phyloP scores from a whole-genome alignment of 2,797 vertebrate genomes.

The Pangasius djambal region DNA sequence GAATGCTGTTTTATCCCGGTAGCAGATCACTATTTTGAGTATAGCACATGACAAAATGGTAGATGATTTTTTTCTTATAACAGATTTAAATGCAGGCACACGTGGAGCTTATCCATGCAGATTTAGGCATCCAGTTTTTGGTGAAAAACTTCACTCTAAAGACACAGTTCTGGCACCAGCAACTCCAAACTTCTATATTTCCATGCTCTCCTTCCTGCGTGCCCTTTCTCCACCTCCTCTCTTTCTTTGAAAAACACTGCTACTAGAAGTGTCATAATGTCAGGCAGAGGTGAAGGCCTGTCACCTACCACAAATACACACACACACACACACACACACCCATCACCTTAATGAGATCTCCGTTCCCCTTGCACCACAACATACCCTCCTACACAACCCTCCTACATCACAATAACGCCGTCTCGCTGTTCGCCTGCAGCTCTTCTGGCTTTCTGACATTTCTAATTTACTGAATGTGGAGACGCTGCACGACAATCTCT shows the following conservation, averaged over 20 bases:
- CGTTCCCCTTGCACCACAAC: slow-evolving; percentile 35
- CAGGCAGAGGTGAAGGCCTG: slow-evolving; percentile 56
- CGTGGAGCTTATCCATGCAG: background rate
- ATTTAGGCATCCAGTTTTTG: background rate
- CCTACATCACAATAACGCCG: slow-evolving; percentile 61
- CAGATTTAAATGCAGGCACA: background rate
- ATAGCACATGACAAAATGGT: background rate
- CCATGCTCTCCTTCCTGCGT: slow-evolving; percentile 3
- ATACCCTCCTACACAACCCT: slow-evolving; percentile 38
- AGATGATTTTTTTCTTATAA: background rate
- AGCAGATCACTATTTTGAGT: background rate
- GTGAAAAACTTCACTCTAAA: slow-evolving; percentile 3
- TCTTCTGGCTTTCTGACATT: slow-evolving; percentile 66
- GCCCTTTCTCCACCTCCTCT: slow-evolving; percentile 24
- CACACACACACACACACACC: slow-evolving; percentile 35
- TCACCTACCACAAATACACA: slow-evolving; percentile 50
- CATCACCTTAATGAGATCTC: slow-evolving; percentile 59
- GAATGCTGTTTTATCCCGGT: background rate
- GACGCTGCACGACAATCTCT: slow-evolving; percentile 53
- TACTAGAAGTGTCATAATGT: slow-evolving; percentile 55
- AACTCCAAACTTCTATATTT: slow-evolving; percentile 1
- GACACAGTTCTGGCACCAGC: background rate
- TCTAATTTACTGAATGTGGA: slow-evolving; percentile 64
- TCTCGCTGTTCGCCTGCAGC: slow-evolving; percentile 60
- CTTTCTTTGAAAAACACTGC: slow-evolving; percentile 43